Percentiles rank a stretch among this genome's conserved stretches.
Conservation (phyloP, 1,140 invertebrate genomes). For the Matsumurasca onukii region DNA sequence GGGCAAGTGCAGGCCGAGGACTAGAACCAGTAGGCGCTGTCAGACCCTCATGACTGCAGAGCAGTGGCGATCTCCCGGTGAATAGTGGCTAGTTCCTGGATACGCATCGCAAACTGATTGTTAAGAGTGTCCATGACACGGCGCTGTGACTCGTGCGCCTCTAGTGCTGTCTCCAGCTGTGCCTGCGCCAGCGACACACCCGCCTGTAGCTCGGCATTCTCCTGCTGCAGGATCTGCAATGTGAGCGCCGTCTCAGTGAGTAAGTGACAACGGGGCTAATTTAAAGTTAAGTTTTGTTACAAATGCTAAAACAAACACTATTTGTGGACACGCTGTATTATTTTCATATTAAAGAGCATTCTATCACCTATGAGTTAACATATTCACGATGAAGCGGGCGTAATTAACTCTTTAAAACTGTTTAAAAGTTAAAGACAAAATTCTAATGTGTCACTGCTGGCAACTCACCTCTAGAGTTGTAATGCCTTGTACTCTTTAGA, state of each 20-base stretch:
- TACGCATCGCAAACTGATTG: slow-evolving; percentile 75
- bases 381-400: no score
- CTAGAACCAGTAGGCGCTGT: slow-evolving; percentile 34
- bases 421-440: no score
- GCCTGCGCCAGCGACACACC: slow-evolving; percentile 76
- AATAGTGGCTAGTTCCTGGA: slow-evolving; percentile 82
- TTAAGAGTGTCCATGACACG: slow-evolving; percentile 84
- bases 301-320: neutral
- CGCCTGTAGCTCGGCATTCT: slow-evolving; percentile 70
- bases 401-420: no score
- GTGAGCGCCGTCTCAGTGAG: neutral
- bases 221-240: slow-evolving; percentile 63
- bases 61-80: slow-evolving; percentile 63
- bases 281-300: slow-evolving; percentile 8
- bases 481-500: neutral
- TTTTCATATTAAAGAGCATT: no score
- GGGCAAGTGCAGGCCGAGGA: slow-evolving; percentile 6
- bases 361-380: no score
- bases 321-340: no score
- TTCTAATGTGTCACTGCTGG: neutral
- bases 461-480: neutral
- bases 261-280: no score
- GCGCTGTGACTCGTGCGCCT: slow-evolving; percentile 79
- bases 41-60: slow-evolving; percentile 39
- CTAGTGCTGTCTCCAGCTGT: slow-evolving; percentile 77